Evolutionary conservation across 1,140 invertebrate species (phyloP).

Genomic region (Lasioglossum baleicum): DNA sequence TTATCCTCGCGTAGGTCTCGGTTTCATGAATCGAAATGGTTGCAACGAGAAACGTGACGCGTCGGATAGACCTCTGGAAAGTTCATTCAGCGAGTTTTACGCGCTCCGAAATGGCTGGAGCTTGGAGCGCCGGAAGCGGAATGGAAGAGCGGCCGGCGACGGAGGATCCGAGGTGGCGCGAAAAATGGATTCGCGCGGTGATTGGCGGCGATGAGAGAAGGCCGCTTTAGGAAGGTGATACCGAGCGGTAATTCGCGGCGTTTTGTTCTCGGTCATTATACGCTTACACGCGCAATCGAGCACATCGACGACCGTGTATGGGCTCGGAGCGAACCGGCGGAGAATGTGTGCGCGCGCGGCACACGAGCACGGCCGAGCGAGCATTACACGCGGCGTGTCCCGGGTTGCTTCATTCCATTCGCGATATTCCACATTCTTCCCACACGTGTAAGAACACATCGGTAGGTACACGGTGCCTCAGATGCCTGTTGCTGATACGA

Average conservation of each 20-base stretch:
- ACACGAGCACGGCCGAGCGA: conserved; percentile 34
- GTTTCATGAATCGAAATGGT: no score
- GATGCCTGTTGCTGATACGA: conserved; percentile 75
- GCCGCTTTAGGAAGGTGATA: conserved; percentile 49
- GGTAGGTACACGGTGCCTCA: conserved; percentile 68
- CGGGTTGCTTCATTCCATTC: conserved; percentile 75
- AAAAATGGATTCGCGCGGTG: no score
- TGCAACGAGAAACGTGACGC: no score
- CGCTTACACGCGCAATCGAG: conserved; percentile 53
- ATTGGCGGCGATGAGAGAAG: no score
- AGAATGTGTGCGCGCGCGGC: background rate
- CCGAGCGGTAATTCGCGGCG: conserved; percentile 54
- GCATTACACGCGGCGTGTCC: conserved; percentile 60
- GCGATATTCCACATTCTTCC: conserved; percentile 79
- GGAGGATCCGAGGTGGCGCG: no score
- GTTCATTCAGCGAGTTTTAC: no score
- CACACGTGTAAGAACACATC: conserved; percentile 76
- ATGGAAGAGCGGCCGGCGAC: no score
- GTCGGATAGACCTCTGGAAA: no score
- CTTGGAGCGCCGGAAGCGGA: no score
- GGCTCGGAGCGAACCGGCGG: background rate
- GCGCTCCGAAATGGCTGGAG: no score
- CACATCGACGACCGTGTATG: conserved; percentile 43
- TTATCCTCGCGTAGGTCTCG: no score
- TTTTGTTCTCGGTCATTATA: conserved; percentile 61